These are phyloP conservation scores for Maniola jurtina DNA, from an alignment of 1,140 invertebrate species.

Conservation along the genomic window DNA sequence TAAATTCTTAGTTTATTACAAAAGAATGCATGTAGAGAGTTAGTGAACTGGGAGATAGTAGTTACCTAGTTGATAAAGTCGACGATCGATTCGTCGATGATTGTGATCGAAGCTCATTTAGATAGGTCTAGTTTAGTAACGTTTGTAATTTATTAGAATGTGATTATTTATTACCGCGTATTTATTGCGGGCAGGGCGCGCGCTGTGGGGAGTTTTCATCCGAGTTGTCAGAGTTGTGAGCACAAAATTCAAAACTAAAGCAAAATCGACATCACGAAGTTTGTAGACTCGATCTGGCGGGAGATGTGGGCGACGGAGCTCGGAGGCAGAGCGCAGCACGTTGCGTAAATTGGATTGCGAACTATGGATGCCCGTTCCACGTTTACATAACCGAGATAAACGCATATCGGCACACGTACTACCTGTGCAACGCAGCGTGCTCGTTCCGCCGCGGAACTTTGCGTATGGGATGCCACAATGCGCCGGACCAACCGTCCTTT, in stretches of 20 bases:
- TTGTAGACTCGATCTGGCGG: constrained; percentile 53
- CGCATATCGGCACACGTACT: not conserved
- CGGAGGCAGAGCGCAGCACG: constrained; percentile 28
- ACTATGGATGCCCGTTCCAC: constrained; percentile 27
- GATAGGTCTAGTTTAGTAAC: constrained; percentile 43
- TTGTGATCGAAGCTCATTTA: constrained; percentile 69
- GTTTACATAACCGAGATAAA: constrained; percentile 35
- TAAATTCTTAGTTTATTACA: constrained; percentile 46
- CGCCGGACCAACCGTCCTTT: constrained; percentile 49
- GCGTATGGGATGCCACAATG: constrained; percentile 35
- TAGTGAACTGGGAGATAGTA: constrained; percentile 20
- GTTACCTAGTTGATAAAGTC: constrained; percentile 21
- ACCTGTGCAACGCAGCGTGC: not conserved
- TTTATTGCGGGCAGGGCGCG: constrained; percentile 62
- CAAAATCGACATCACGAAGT: constrained; percentile 71
- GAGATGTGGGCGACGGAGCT: constrained; percentile 28
- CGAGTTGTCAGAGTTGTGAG: constrained; percentile 72
- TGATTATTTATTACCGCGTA: constrained; percentile 62
- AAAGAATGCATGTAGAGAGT: constrained; percentile 31
- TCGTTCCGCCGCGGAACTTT: constrained; percentile 9
- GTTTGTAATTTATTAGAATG: constrained; percentile 64
- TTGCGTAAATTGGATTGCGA: constrained; percentile 37
- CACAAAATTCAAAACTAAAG: constrained; percentile 62
- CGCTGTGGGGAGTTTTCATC: constrained; percentile 67
- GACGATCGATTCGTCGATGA: constrained; percentile 29